Evolutionary conservation across 2,888 invertebrate genomes (phyloP).

Genomic region (Acrocyrtus sp.): DNA sequence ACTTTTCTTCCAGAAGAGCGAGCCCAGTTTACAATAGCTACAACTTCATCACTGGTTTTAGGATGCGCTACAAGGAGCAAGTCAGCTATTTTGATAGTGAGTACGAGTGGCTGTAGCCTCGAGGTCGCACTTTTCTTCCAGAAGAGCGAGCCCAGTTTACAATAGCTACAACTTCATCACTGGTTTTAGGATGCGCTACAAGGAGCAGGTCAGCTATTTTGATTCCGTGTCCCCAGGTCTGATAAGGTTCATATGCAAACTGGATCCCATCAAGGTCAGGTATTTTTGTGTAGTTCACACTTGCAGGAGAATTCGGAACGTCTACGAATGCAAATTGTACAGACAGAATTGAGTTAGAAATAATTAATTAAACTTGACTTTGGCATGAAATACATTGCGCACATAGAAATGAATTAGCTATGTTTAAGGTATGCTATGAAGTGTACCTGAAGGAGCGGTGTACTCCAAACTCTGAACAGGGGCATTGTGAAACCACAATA

Average conservation of each 20-base stretch:
- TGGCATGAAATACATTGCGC: no score
- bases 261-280: neutral
- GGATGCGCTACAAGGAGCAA: conserved; percentile 22
- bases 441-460: conserved; percentile 30
- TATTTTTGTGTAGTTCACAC: conserved; percentile 3
- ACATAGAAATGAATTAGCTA: no score
- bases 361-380: no score
- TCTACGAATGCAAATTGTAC: no score
- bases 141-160: conserved; percentile 43
- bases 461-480: conserved; percentile 13
- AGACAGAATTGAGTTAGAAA: no score
- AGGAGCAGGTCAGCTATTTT: conserved; percentile 15
- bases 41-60: conserved; percentile 12
- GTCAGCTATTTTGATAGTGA: conserved; percentile 13
- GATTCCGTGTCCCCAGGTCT: conserved; percentile 29
- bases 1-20: conserved; percentile 22
- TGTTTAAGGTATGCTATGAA: no score
- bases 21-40: conserved; percentile 49
- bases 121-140: conserved; percentile 32
- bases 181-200: conserved; percentile 22
- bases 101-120: conserved; percentile 36
- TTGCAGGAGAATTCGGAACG: neutral
- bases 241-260: conserved; percentile 18
- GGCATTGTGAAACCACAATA: conserved; percentile 21
- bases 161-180: conserved; percentile 18